phyloP scores from a whole-genome alignment of 2,888 invertebrate genomes.

The Protonemura montana region DNA sequence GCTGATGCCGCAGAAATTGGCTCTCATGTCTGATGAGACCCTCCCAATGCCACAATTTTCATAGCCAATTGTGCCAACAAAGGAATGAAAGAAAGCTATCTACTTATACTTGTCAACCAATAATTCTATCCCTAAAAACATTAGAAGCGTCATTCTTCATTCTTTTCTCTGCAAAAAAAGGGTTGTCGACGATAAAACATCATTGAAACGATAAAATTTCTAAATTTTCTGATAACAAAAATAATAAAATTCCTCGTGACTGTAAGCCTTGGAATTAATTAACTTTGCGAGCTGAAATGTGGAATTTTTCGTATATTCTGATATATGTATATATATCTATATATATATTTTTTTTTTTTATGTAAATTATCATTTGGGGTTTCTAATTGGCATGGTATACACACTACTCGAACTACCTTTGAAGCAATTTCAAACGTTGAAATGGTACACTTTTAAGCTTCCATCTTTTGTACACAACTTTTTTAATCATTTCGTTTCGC shows the following conservation, averaged over 20 bases:
- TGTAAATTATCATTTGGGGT: not conserved
- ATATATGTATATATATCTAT: not conserved
- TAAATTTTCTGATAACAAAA: not conserved
- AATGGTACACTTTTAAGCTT: not conserved
- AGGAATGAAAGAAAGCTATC: no score
- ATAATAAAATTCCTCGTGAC: not conserved
- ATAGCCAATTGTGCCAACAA: no score
- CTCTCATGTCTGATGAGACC: no score
- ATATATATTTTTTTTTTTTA: not conserved
- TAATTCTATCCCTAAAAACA: no score
- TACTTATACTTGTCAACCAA: no score
- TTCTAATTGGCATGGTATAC: not conserved
- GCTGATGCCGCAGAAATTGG: no score
- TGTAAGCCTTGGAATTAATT: not conserved
- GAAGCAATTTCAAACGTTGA: not conserved
- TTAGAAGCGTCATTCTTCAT: no score
- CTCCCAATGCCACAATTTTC: no score
- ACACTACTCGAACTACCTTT: not conserved
- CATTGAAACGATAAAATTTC: not conserved
- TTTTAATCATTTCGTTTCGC: not conserved
- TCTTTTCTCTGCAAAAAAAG: no score
- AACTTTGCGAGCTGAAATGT: not conserved
- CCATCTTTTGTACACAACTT: not conserved
- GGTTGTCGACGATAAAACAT: not conserved
- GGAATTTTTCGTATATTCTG: not conserved